Evolutionary conservation across 1,140 invertebrate genomes (phyloP), one percentile per base, ranked within the genome.

Genomic region (Hyles vespertilio): DNA sequence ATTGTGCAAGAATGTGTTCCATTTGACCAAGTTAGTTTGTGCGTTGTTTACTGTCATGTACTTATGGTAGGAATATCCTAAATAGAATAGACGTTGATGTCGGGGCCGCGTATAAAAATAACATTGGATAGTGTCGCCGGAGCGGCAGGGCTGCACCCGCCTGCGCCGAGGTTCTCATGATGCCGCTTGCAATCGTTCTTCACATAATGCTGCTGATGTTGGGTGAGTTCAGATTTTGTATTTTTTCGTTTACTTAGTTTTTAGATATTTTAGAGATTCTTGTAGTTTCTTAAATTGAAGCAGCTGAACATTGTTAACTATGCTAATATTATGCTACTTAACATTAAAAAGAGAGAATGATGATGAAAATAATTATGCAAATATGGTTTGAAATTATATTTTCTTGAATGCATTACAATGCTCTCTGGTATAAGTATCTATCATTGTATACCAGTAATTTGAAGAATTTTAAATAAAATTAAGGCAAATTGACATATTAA

Each of bases 41-140:
- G 76, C 74, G 77, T 85, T 84, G 78, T 83, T 83, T 65, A 76
- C 67, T 78, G 75, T 67, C 74, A 84, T 82, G 77, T 84, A 84
- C 77, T 66, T 75, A 77, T 74, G 74, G 78, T 44, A 75, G 73
- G 74, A 75, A 79, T 80, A 78, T 85, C 83, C 59, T 79, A 87
- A 85, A 85, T 87, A 87, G 82, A 73, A 59, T 68, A 74, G 74
- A 83, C 77, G 70, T 81, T 83, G 69, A 84, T 87, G 84, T 84
- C 79, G 81, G 75, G 79, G 73, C 68, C 77, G 78, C 62, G 80
- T 84, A 74, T 81, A 88, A 88, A 88, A 88, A 88, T 88, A 88
- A 86, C 85, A 85, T 81, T 77, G 72, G 69, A 67, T 73, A 79
- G 72, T 79, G 71, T 72, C 75, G 69, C 78, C 67, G 69, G 64